Base-by-base conservation (phyloP, 2,797 vertebrate genomes). In the Dryobates pubescens region DNA sequence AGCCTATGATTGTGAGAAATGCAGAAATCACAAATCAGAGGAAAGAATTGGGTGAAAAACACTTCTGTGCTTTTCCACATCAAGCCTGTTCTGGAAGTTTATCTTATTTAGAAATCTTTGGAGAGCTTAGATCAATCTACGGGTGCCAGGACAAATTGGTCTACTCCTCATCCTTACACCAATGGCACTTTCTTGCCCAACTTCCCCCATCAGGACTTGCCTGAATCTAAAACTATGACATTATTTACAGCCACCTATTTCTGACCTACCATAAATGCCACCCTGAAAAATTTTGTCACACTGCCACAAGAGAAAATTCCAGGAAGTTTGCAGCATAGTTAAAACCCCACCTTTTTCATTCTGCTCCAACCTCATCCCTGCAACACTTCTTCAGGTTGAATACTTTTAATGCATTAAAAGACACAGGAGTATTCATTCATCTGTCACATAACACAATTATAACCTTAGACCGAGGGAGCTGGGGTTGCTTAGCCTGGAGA, bases 1-100 rank as follows among this genome's bases (percentile, higher is more conserved):
- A 57, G 29, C 24, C 15, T 30, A 58, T 2, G 1, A 19, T 0
- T 1, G 19, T 0, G 24, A 16, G 10, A 41, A 23, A 13, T 15
- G 63, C 19, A 47, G 17, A 47, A n/a, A 20, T 41, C 59, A 38
- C n/a, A 65, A 15, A 20, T 9, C 36, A 45, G 47, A 6, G 5
- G 20, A 34, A 45, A 45, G 23, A 23, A 45, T 22, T 7, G 30
- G 17, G 41, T 68, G 45, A 74, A 73, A 79, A 65, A 1, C 36
- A 36, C 27, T 30, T 82, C 5, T 56, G 7, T 16, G 6, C 7
- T 88, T 27, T 47, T 30, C 72, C 0, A 1, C n/a, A 10, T 2
- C 11, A 41, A 32, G 62, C 15, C 70, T 68, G 83, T n/a, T 68
- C 54, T 62, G 36, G n/a, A 43, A 83, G 27, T 3, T 19, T 0